Percentiles rank a stretch among this genome's conserved stretches.
These are phyloP conservation scores for Neuroscelio doddi DNA, from an alignment of 2,888 invertebrate species.

Conservation along the genomic window DNA sequence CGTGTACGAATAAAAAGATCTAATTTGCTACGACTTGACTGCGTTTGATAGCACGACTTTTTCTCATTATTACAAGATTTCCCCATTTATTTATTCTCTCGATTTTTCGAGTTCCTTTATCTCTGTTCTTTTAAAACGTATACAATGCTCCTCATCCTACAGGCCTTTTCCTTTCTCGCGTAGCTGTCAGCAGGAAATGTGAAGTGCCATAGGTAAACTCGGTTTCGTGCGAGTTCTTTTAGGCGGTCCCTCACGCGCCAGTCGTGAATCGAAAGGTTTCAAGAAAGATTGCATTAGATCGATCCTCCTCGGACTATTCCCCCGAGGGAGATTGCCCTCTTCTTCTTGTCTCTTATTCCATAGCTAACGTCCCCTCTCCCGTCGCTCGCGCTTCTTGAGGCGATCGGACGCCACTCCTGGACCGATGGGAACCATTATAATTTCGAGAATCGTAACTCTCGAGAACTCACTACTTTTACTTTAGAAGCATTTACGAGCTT, in stretches of 20 bases:
- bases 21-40: constrained; percentile 14
- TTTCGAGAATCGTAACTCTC: constrained; percentile 56
- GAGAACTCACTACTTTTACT: constrained; percentile 51
- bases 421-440: constrained; percentile 51
- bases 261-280: constrained; percentile 5
- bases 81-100: constrained; percentile 10
- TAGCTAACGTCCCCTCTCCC: neutral
- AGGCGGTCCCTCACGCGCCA: neutral
- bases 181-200: constrained; percentile 30
- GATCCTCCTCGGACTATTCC: constrained; percentile 34
- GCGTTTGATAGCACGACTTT: constrained; percentile 7
- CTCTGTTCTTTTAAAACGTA: constrained; percentile 1
- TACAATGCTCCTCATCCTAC: constrained; percentile 6
- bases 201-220: constrained; percentile 35
- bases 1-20: constrained; percentile 12
- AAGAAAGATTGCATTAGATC: constrained; percentile 26
- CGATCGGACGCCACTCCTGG: constrained; percentile 40
- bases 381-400: constrained; percentile 9
- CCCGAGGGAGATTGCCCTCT: constrained; percentile 26
- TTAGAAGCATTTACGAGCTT: constrained; percentile 55
- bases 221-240: constrained; percentile 2
- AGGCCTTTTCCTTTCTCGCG: constrained; percentile 4
- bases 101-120: neutral
- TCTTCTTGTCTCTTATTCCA: constrained; percentile 7
- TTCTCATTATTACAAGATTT: constrained; percentile 33